Conservation (phyloP, 2,888 invertebrate genomes). For the Lepidocyrtoides sp. region DNA sequence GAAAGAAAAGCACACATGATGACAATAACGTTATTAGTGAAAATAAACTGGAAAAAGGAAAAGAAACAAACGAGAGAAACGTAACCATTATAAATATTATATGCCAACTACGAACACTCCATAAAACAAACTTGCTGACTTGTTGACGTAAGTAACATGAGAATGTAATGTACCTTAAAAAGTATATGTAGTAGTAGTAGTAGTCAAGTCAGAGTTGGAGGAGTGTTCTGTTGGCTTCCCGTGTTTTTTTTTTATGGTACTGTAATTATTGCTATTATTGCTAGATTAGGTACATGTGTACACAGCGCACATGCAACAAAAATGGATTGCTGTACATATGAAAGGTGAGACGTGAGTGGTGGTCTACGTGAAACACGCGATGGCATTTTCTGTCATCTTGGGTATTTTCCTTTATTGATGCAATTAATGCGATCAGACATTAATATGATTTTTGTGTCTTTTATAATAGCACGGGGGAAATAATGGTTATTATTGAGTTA, state of each 20-base stretch:
- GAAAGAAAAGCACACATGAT: constrained; percentile 7
- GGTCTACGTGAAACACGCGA: constrained; percentile 1
- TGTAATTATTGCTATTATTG: constrained; percentile 13
- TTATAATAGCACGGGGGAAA: neutral
- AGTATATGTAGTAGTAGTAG: neutral
- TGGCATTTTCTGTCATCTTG: neutral
- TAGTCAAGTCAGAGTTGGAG: neutral
- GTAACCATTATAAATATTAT: constrained; percentile 26
- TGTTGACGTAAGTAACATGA: constrained; percentile 3
- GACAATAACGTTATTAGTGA: constrained; percentile 40
- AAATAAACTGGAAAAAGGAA: neutral
- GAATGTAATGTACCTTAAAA: no score
- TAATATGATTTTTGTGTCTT: constrained; percentile 14
- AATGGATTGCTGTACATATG: neutral
- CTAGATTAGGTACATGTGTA: neutral
- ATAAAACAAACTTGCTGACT: constrained; percentile 10
- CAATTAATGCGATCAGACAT: neutral
- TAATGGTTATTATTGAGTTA: constrained; percentile 15
- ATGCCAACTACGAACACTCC: neutral
- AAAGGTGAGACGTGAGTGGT: neutral
- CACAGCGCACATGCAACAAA: constrained; percentile 14
- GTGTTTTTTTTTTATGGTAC: neutral
- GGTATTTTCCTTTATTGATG: constrained; percentile 6
- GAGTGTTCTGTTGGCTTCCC: neutral
- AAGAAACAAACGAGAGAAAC: neutral